Base-by-base conservation (phyloP, 2,888 invertebrate species). In the Ophion obscuratus region DNA sequence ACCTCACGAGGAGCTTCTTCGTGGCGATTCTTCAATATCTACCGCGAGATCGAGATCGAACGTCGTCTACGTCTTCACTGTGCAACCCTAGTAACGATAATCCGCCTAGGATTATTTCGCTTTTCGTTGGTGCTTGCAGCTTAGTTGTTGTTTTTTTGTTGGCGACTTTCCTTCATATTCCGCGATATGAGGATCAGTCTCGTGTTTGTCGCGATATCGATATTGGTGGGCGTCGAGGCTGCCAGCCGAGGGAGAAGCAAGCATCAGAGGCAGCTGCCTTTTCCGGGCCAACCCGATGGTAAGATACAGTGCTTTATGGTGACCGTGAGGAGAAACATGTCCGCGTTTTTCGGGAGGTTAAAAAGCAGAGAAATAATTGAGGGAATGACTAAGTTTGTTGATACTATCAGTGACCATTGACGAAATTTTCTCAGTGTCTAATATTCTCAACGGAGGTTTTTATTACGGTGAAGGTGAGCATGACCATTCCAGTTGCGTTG, bases 231-330 rank as follows among this genome's bases (percentile, higher is more conserved):
- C 59, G 84, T 88, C 85, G 89, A 89, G 75, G 86, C 88, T 62
- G 77, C 74, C 53, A 81, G 77, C 57, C 82, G 87, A 82, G 86
- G 89, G 5, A 78, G 79, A 62, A 80, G 81, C 24, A 81, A 87
- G 64, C 86, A 88, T 73, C 87, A 88, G 14, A 88, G 91, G 75
- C 92, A 91, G 73, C 83, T 92, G 11, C 89, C 87, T 36, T 89
- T 89, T 31, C 77, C 88, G 2, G 89, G 86, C n/a, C 90, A 91
- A 87, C 88, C 89, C 6, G 91, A 91, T 89, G 91, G 92, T 93
- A 80, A 90, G 92, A 47, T 20, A 67, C 6, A n/a, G n/a, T 67
- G 24, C 6, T 24, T 59, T 59, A 24, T 20, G n/a, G 31, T 74
- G 14, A 11, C 14, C 17, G n/a, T 10, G 1, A 59, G 17, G 5